Evolutionary conservation across 2,888 invertebrate species (phyloP), one percentile per base, ranked within the genome.

Genomic region (Galeopsomyia nigrocyanea): DNA sequence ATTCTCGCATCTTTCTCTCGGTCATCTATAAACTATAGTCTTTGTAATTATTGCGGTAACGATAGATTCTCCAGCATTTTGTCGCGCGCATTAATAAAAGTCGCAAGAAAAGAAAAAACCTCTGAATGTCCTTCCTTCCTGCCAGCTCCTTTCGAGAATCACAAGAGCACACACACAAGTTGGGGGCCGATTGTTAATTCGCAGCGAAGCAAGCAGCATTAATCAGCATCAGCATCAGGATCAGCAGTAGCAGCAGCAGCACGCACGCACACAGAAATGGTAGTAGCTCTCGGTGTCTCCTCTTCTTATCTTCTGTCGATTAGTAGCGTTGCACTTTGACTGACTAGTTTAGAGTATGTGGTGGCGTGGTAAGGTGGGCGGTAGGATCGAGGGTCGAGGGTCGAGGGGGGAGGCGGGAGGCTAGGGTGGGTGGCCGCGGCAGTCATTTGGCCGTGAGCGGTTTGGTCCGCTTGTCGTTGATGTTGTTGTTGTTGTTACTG

Each of bases 291-390:
- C 49, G 55, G 49, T 14, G 26, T 39, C 6, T 17, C 39, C 7
- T n/a, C 47, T 17, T 53, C 53, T 51, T 57, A 21, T 71, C 53
- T 70, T 64, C 50, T 62, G 39, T 58, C 56, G 16, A 50, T 66
- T 53, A 50, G 61, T 73, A 84, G 82, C 81, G 86, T 86, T 86
- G 86, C 86, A 86, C 86, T 86, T 85, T 85, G 82, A 86, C 86
- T 86, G 86, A 86, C 86, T 86, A 86, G 86, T 84, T 86, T 84
- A 79, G 80, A 84, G 83, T 70, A 63, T 60, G 39, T 49, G 62
- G 50, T 26, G 49, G 56, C 39, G 51, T 17, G 19, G 17, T 19
- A 26, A 26, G 26, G 2, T 26, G 16, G 60, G 60, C 13, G 60
- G 67, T 2, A 6, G 19, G 46, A 1, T 31, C 9, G 16, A 14